Evolutionary conservation across 2,888 invertebrate genomes (phyloP).

Genomic region (Ashinkailepas kermadecensis): DNA sequence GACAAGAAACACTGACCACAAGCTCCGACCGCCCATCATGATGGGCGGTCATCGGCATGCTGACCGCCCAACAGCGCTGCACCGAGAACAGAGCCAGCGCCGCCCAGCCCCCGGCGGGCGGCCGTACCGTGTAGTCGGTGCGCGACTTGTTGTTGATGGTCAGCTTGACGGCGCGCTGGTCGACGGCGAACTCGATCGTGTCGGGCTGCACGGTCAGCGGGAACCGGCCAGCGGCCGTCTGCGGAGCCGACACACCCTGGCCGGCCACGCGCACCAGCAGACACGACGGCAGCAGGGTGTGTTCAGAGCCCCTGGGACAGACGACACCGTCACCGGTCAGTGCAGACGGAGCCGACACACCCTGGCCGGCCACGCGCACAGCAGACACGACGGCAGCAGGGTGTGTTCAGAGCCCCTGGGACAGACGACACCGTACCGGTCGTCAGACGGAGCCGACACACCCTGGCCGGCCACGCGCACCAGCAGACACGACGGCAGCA

Average conservation of each 20-base stretch:
- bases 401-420: background rate
- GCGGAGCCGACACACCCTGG: background rate
- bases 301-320: background rate
- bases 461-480: conserved; percentile 11
- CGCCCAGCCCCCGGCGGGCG: background rate
- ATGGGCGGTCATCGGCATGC: too few relatives aligned
- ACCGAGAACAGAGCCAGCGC: background rate
- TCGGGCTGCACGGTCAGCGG: conserved; percentile 5
- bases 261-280: conserved; percentile 16
- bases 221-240: background rate
- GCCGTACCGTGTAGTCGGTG: background rate
- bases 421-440: background rate
- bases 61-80: too few relatives aligned
- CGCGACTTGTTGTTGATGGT: conserved; percentile 1
- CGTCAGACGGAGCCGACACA: too few relatives aligned
- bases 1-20: too few relatives aligned
- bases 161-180: conserved; percentile 5
- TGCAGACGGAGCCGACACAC: background rate
- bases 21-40: too few relatives aligned
- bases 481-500: conserved; percentile 2
- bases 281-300: background rate
- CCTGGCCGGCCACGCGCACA: background rate
- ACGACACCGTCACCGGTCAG: background rate
- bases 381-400: background rate
- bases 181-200: background rate